Conservation (phyloP, 2,888 invertebrate species). For the Chrysodeixis includens region DNA sequence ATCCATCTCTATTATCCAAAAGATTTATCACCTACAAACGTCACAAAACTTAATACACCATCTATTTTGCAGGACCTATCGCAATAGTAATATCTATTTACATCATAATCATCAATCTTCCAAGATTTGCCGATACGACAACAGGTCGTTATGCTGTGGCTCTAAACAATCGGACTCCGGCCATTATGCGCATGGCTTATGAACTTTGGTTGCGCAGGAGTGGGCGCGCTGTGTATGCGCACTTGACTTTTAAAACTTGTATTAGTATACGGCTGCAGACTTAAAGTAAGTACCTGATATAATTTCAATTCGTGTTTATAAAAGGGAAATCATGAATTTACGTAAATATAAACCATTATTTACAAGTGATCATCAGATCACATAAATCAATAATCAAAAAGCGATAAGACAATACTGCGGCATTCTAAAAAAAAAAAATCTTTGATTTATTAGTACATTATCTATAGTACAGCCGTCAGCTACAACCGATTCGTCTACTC, state of each 20-base stretch:
- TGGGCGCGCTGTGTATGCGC: background rate
- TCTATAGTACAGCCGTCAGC: no score
- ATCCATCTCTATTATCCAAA: background rate
- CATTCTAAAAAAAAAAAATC: no score
- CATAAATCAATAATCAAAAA: no score
- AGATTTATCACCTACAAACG: background rate
- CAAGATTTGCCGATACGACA: slow-evolving; percentile 17
- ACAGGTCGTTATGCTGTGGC: no score
- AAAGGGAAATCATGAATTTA: no score
- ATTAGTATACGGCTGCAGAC: background rate
- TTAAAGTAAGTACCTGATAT: no score
- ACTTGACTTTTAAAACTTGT: background rate
- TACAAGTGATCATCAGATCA: no score
- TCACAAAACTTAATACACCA: background rate
- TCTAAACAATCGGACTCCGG: slow-evolving; percentile 23
- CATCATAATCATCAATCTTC: slow-evolving; percentile 16
- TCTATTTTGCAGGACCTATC: background rate
- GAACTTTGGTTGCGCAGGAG: slow-evolving; percentile 45
- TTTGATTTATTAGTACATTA: no score
- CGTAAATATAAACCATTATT: no score
- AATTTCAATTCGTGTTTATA: no score
- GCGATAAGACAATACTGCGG: no score
- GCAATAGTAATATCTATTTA: slow-evolving; percentile 7
- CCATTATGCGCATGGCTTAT: slow-evolving; percentile 35
- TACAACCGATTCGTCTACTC: no score